These are phyloP conservation scores for Marasmarcha lunaedactyla DNA, from an alignment of 2,888 invertebrate species.

Conservation along the genomic window DNA sequence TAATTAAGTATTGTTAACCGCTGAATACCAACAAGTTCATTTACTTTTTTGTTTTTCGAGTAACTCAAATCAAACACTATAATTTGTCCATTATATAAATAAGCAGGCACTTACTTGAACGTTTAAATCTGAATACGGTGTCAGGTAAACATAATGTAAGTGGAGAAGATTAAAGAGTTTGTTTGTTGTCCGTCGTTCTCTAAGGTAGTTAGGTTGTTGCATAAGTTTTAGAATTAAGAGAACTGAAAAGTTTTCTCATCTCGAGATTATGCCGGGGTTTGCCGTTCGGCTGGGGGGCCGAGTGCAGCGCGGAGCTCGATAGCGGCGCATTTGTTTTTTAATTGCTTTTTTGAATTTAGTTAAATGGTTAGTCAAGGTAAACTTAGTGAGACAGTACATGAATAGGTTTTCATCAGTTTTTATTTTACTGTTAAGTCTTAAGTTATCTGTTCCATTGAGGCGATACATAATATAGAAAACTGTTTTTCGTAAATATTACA, in stretches of 20 bases:
- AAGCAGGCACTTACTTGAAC: background rate
- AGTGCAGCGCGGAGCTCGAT: conserved; percentile 34
- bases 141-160: no score
- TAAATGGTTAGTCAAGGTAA: no score
- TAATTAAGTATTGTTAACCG: background rate
- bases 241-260: conserved; percentile 72
- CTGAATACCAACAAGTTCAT: background rate
- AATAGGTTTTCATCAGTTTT: no score
- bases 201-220: conserved; percentile 71
- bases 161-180: conserved; percentile 47
- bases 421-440: no score
- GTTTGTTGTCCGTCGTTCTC: conserved; percentile 64
- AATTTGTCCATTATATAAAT: background rate
- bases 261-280: conserved; percentile 72
- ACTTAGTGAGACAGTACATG: no score
- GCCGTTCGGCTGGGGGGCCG: conserved; percentile 67
- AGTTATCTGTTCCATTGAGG: no score
- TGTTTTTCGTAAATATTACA: no score
- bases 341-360: conserved; percentile 18
- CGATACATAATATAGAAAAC: no score
- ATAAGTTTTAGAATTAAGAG: conserved; percentile 73
- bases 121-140: no score
- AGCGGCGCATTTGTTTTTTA: conserved; percentile 20
- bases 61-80: background rate
- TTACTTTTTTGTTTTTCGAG: background rate